Conservation (phyloP, 2,113 vertebrate genomes). For the Oriolus oriolus region DNA sequence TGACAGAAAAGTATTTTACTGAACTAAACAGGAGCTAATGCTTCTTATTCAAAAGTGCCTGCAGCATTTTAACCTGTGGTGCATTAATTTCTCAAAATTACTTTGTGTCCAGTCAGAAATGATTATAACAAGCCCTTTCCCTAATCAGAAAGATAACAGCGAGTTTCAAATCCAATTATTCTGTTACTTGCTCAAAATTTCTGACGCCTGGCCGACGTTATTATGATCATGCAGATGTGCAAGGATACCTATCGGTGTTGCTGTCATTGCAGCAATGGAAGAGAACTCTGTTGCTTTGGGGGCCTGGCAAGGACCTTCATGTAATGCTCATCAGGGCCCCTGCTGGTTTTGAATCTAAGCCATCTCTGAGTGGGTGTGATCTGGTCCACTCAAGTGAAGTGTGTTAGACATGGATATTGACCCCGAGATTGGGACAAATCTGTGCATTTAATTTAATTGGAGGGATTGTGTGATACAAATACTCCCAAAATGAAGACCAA, state of each 20-base stretch:
- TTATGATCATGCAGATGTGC: not conserved
- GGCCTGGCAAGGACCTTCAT: not conserved
- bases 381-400: not conserved
- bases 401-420: not conserved
- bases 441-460: not conserved
- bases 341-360: not conserved
- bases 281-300: not conserved
- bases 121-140: not conserved
- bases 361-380: not conserved
- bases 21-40: not conserved
- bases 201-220: not conserved
- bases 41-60: not conserved
- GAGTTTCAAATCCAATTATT: slow-evolving; percentile 6
- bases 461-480: not conserved
- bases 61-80: not conserved
- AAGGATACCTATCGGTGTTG: not conserved
- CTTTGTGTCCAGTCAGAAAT: not conserved
- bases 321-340: not conserved
- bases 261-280: not conserved
- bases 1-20: not conserved
- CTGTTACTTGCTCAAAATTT: not conserved
- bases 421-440: not conserved
- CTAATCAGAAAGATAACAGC: not conserved
- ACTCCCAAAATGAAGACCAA: accelerated
- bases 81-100: not conserved